Percentiles rank a stretch among this genome's conserved stretches.
phyloP scores from a whole-genome alignment of 2,888 invertebrate species.

The Caenorhabditis angaria region DNA sequence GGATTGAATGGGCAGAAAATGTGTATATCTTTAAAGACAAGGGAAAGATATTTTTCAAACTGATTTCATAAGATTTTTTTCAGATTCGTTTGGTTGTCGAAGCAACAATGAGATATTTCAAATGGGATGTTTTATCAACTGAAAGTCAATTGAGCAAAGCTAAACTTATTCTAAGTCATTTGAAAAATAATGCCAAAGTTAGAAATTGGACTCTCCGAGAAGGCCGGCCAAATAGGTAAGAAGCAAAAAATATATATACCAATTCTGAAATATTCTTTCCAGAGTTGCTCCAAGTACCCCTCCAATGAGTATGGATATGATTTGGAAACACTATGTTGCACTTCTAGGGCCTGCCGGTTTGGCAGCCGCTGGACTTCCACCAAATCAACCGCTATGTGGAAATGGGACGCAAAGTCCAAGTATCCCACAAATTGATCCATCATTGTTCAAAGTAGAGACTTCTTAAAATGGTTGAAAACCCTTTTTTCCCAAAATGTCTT shows the following conservation, averaged over 20 bases:
- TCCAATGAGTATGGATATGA: constrained; percentile 58
- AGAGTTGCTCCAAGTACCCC: constrained; percentile 51
- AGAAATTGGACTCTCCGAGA: constrained; percentile 72
- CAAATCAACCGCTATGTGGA: constrained; percentile 26
- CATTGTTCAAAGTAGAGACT: constrained; percentile 39
- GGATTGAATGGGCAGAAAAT: constrained; percentile 11
- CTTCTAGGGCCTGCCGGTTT: constrained; percentile 62
- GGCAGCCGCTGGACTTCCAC: constrained; percentile 59
- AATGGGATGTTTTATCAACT: constrained; percentile 67
- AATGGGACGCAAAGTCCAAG: constrained; percentile 30
- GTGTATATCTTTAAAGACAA: constrained; percentile 8
- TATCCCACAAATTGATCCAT: constrained; percentile 33
- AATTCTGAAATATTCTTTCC: constrained; percentile 16
- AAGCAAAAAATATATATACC: neutral
- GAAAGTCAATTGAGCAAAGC: constrained; percentile 69
- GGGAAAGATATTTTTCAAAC: neutral
- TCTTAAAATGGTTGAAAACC: constrained; percentile 8
- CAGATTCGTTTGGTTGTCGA: constrained; percentile 70
- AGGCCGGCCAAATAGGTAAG: constrained; percentile 67
- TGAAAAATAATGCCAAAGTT: constrained; percentile 72
- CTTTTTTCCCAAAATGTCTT: neutral
- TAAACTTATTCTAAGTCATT: constrained; percentile 60
- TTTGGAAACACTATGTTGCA: constrained; percentile 66
- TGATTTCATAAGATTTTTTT: constrained; percentile 9
- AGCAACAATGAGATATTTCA: constrained; percentile 70